Base-by-base conservation (phyloP, 2,797 vertebrate genomes). In the Dicrostonyx torquatus region DNA sequence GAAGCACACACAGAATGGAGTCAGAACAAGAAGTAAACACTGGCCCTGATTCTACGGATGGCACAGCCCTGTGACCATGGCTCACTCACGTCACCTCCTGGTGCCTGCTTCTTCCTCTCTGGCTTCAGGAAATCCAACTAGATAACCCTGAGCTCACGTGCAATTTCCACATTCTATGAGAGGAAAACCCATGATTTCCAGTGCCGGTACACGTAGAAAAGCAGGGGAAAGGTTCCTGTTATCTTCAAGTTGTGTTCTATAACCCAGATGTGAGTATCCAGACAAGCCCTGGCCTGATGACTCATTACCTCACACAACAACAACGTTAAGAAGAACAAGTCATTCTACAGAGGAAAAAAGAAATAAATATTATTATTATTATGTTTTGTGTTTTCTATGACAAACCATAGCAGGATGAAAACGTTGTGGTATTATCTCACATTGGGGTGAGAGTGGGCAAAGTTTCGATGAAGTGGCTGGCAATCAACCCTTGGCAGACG, bases 161-260 rank as follows among this genome's bases (percentile, higher is more conserved):
- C 18, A 64, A 34, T 2, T 91, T 58, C 43, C 89, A 87, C 48
- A 75, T 50, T 75, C 68, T 22, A 34, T 83, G 82, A 93, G 78
- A 79, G 83, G n/a, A 87, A 87, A 94, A 89, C 17, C 8, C 34
- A 68, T 73, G 95, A 53, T 83, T 87, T 94, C 64, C 17, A 93
- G 84, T n/a, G n/a, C 94, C 10, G 7, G 37, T 22, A 29, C 6
- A 12, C 7, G 0, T 11, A 62, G 22, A 91, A 64, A 3, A 68
- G 73, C 73, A 90, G 34, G 20, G 31, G 34, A 68, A 88, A 93
- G 34, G 13, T 34, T 70, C 76, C 26, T 45, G 18, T 40, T 60
- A 83, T 72, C 34, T 68, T 53, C 43, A 88, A 80, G n/a, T 18
- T 68, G 15, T 40, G 70, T 48, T 94, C 91, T 64, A 70, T 66